Percentiles rank a stretch among this genome's conserved stretches.
Evolutionary conservation across 2,797 vertebrate species (phyloP).

Genomic region (Falco concolor): DNA sequence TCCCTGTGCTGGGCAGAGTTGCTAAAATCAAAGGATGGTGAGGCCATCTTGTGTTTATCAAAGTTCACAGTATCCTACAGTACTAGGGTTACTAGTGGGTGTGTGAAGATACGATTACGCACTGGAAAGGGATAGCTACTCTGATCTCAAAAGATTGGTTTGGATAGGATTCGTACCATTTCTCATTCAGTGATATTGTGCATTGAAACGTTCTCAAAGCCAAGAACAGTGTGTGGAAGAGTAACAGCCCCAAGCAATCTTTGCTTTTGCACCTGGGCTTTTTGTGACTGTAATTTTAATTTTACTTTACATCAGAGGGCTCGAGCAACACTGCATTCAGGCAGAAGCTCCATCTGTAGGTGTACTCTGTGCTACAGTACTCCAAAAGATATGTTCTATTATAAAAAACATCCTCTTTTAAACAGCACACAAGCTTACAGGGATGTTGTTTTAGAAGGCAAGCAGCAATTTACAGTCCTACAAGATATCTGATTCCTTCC

Average conservation of each 20-base stretch:
- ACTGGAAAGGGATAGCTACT: neutral
- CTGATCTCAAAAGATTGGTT: neutral
- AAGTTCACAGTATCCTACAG: neutral
- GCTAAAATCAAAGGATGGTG: neutral
- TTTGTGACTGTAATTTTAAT: neutral
- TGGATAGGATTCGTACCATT: neutral
- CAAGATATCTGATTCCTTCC: neutral
- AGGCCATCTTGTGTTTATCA: neutral
- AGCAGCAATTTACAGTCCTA: neutral
- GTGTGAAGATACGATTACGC: neutral
- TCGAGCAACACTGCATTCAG: neutral
- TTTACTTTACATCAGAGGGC: neutral
- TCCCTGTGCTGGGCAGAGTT: neutral
- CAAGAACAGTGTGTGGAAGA: neutral
- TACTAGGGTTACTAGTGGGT: neutral
- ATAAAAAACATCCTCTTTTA: neutral
- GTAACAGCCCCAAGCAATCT: neutral
- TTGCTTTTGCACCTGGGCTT: neutral
- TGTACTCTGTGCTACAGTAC: neutral
- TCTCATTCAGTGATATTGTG: neutral
- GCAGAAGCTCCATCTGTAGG: neutral
- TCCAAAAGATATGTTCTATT: neutral
- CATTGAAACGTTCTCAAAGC: neutral
- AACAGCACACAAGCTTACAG: neutral
- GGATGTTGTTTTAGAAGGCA: neutral